A percentile compares a stretch with the other conserved stretches of the same genome.
These are phyloP conservation scores for Coturnix japonica DNA, from an alignment of 2,113 vertebrate genomes.

Conservation along the genomic window DNA sequence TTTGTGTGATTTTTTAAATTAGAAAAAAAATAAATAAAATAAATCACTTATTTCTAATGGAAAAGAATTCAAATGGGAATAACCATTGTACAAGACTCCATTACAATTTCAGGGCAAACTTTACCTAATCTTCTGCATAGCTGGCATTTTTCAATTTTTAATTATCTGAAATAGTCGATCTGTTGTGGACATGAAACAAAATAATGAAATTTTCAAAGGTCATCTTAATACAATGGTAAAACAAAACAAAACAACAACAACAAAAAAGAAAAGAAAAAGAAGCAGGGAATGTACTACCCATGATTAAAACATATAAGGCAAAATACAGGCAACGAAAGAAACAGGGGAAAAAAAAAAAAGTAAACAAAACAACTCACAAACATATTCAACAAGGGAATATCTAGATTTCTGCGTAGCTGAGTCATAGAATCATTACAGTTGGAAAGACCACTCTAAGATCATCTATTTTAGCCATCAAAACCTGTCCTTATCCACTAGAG, in stretches of 20 bases:
- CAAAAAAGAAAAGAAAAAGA: not conserved
- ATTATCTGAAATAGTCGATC: not conserved
- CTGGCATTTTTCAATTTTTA: not conserved
- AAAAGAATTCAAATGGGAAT: not conserved
- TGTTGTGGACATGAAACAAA: not conserved
- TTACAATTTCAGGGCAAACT: not conserved
- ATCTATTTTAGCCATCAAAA: not conserved
- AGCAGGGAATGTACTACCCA: not conserved
- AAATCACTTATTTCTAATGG: not conserved
- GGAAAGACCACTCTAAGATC: too few relatives aligned
- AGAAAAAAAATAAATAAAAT: not conserved
- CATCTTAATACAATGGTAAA: not conserved
- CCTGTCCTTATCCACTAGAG: not conserved
- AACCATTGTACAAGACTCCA: not conserved
- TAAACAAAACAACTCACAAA: not conserved
- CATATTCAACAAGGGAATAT: not conserved
- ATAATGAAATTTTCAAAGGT: not conserved
- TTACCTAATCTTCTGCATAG: not conserved
- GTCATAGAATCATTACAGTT: too few relatives aligned
- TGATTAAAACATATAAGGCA: accelerated
- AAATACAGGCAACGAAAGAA: not conserved
- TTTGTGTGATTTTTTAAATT: not conserved
- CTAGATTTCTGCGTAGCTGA: not conserved
- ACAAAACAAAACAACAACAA: not conserved
- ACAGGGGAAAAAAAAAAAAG: not conserved